These are phyloP conservation scores for Brassicogethes aeneus DNA, from an alignment of 2,888 invertebrate genomes.

Conservation along the genomic window DNA sequence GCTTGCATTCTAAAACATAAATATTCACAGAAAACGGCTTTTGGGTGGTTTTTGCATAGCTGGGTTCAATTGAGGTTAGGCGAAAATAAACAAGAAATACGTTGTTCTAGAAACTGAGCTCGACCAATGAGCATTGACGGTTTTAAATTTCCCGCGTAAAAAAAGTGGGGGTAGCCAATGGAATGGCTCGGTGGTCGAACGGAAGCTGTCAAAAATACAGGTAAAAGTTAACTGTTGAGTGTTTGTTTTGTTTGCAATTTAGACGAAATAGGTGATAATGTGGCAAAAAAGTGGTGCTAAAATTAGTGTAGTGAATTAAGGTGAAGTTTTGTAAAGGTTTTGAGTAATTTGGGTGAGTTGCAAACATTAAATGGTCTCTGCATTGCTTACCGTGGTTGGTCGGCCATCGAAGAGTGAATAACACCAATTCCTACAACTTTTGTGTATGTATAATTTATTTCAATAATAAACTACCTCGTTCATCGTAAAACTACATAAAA, in stretches of 20 bases:
- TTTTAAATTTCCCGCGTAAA: not conserved
- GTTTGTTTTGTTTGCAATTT: slow-evolving; percentile 13
- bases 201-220: slow-evolving; percentile 10
- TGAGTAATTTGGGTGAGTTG: not conserved
- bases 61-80: too few relatives aligned
- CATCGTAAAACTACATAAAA: slow-evolving; percentile 25
- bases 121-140: not conserved
- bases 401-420: slow-evolving; percentile 63
- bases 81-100: not conserved
- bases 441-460: slow-evolving; percentile 36
- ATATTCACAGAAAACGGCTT: too few relatives aligned
- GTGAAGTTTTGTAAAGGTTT: not conserved
- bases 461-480: slow-evolving; percentile 31
- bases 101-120: not conserved
- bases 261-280: slow-evolving; percentile 3
- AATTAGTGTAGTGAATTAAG: slow-evolving; percentile 1
- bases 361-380: slow-evolving; percentile 12
- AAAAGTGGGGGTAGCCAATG: not conserved
- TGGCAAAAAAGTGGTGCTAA: not conserved
- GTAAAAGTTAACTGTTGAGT: slow-evolving; percentile 15
- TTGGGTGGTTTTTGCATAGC: too few relatives aligned
- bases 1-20: slow-evolving; percentile 1
- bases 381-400: slow-evolving; percentile 58
- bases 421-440: slow-evolving; percentile 48
- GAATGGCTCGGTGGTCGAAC: not conserved